Percentiles rank a stretch among this genome's conserved stretches.
These are phyloP conservation scores for Anhinga rufa DNA, from an alignment of 2,113 vertebrate species.

Conservation along the genomic window DNA sequence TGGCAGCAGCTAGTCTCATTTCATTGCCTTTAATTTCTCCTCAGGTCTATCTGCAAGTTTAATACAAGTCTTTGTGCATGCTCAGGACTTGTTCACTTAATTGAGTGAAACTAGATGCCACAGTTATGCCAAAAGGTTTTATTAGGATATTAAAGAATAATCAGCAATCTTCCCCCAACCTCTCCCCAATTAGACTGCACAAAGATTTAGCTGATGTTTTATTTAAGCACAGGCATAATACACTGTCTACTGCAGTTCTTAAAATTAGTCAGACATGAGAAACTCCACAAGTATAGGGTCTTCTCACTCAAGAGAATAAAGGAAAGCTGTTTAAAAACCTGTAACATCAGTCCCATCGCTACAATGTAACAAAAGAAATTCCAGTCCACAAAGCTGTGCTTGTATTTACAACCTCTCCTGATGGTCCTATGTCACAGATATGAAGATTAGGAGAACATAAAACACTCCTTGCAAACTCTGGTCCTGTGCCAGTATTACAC, in stretches of 20 bases:
- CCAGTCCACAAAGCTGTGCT: background rate
- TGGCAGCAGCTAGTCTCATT: conserved; percentile 24
- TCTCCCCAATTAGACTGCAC: background rate
- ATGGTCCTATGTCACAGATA: background rate
- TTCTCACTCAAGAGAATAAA: background rate
- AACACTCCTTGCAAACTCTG: background rate
- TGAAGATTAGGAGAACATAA: background rate
- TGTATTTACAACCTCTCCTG: background rate
- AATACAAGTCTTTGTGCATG: conserved; percentile 34
- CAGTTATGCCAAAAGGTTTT: conserved; percentile 40
- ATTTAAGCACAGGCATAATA: background rate
- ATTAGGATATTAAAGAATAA: conserved; percentile 36
- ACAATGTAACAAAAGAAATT: background rate
- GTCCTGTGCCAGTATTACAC: background rate
- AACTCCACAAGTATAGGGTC: background rate
- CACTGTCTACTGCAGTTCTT: background rate
- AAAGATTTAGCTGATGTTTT: conserved; percentile 8
- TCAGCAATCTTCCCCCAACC: conserved; percentile 1
- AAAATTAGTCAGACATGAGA: background rate
- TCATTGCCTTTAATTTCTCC: conserved; percentile 35
- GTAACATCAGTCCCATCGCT: background rate
- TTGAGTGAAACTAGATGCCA: conserved; percentile 44
- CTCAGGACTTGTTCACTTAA: conserved; percentile 56
- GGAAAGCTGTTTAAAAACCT: background rate
- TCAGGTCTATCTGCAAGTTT: conserved; percentile 34